Base-by-base conservation (phyloP, 2,797 vertebrate species). In the Thaleichthys pacificus region DNA sequence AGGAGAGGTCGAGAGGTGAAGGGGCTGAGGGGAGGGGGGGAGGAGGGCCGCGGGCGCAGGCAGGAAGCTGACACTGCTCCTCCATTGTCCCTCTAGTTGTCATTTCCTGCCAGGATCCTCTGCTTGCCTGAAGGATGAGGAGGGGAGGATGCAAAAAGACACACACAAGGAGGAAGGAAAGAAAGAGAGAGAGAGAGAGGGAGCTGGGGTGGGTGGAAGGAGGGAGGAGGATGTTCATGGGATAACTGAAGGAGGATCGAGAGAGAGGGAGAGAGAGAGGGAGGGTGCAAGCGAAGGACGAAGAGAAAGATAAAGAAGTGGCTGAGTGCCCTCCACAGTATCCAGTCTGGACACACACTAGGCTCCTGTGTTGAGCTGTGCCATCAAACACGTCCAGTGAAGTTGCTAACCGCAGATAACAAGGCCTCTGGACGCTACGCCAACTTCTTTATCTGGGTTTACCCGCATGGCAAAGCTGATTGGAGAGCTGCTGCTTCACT, bases 361-460 rank as follows among this genome's bases (percentile, higher is more conserved):
- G 30, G 74, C 72, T 85, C 82, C 82, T 86, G 84, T 78, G 79
- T 86, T 72, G 80, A 82, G 84, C 79, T 72, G 74, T 69, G 77
- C 79, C 73, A 64, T 85, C 76, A 68, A 68, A 83, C 77, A 86
- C 82, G 84, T 86, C 80, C 86, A 85, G 82, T 83, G 78, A 87
- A 88, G 87, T 91, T 83, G 80, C 82, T 79, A 84, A 87, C 70
- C 82, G 82, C 87, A 84, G 90, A 91, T 91, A 91, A 91, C 85
- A 81, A 88, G 84, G 83, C 88, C 85, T 73, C 67, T 68, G 84
- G 87, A 91, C 77, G 80, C 84, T 72, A 86, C 89, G 91, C 89
- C 91, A 92, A 91, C 86, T 88, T 91, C 86, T 92, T 92, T 91
- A 92, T 93, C 90, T 91, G 81, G 85, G 84, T 90, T 90, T 91